Evolutionary conservation across 2,888 invertebrate species (phyloP), one percentile per base, ranked within the genome.

Genomic region (Arge pagana): DNA sequence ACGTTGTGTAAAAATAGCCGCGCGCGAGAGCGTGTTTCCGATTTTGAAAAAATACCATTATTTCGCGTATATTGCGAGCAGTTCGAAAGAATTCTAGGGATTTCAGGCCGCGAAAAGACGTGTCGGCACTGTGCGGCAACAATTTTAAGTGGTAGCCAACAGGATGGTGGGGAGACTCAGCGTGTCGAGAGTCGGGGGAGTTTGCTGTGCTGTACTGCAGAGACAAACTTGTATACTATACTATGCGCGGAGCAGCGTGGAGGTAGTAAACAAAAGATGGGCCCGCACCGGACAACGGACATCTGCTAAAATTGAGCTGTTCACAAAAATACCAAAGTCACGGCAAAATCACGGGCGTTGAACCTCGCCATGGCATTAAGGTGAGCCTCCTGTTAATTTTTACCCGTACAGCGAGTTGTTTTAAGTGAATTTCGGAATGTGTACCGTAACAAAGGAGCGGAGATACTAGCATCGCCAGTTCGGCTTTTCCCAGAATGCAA

Each of bases 401-500:
- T n/a, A n/a, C n/a, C n/a, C n/a, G 2, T 4, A 8, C 15, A 35
- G 16, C 18, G 31, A 10, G 10, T 45, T 13, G 35, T 18, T 42
- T 31, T 19, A 30, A n/a, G n/a, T 19, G 6, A 30, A 30, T 18
- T 42, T 11, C 13, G 19, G 31, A 4, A 28, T 33, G n/a, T 19
- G 19, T 33, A 10, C 8, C 13, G 11, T 19, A 45, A 45, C 45
- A 45, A 45, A 45, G 45, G 35, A 45, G 33, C 31, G 19, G 45
- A 26, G 26, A 40, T 40, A 11, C n/a, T 13, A 19, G 8, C 16
- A 33, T 10, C 23, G 15, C 11, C 35, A 10, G 36, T 33, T 7
- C 42, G 35, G 43, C 35, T 43, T 28, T 45, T 43, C 43, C 50
- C 26, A 50, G 50, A 43, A 51, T 51, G 50, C 50, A 51, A 51